These are phyloP conservation scores for Maniola jurtina DNA, from an alignment of 1,140 invertebrate species.

Conservation along the genomic window DNA sequence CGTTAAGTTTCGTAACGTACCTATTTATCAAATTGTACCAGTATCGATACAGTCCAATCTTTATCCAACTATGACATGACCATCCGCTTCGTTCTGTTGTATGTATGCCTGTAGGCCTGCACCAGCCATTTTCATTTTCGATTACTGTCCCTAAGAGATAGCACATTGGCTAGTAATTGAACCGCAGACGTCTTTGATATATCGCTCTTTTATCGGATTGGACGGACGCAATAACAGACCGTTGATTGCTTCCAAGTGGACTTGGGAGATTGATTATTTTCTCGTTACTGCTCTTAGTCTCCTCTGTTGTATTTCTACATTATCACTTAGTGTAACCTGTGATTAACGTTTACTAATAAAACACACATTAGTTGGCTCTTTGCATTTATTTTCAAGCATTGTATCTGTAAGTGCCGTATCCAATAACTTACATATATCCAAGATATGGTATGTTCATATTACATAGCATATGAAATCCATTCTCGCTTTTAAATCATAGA, in stretches of 20 bases:
- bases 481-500: too few species aligned
- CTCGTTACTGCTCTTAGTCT: constrained; percentile 52
- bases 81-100: constrained; percentile 31
- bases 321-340: constrained; percentile 1
- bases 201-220: constrained; percentile 78
- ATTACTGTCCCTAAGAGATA: constrained; percentile 68
- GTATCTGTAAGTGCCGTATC: too few species aligned
- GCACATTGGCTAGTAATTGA: constrained; percentile 75
- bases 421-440: too few species aligned
- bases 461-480: too few species aligned
- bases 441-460: too few species aligned
- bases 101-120: constrained; percentile 34
- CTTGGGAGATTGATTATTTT: constrained; percentile 76
- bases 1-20: not conserved
- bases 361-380: not conserved
- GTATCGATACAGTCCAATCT: not conserved
- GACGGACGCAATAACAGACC: constrained; percentile 77
- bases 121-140: constrained; percentile 63
- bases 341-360: not conserved
- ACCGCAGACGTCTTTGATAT: constrained; percentile 77
- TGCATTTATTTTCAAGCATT: too few species aligned
- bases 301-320: constrained; percentile 6
- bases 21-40: not conserved
- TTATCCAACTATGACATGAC: not conserved
- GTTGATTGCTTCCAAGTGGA: constrained; percentile 77